Conservation (phyloP, 2,888 invertebrate species). For the Harmothoe impar region DNA sequence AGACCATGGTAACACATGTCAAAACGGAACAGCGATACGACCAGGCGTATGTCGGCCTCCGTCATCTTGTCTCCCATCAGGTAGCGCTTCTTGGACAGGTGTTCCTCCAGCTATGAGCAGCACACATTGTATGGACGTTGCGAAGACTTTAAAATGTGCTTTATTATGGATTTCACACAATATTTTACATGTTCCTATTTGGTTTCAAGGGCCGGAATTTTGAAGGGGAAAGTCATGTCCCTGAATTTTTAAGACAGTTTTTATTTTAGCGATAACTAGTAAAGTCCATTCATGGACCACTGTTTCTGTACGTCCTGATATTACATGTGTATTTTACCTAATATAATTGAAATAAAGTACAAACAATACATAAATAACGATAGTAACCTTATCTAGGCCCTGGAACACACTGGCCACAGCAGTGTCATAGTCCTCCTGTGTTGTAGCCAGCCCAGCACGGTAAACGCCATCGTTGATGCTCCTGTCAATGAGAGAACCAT, state of each 20-base stretch:
- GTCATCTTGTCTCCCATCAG: constrained; percentile 78
- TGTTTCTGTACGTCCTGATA: no score
- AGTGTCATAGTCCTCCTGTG: constrained; percentile 77
- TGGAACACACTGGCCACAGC: constrained; percentile 75
- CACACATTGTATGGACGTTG: not conserved
- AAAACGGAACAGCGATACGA: constrained; percentile 80
- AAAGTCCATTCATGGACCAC: no score
- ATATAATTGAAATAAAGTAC: no score
- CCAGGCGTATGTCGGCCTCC: constrained; percentile 81
- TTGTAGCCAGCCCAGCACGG: constrained; percentile 76
- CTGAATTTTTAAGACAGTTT: no score
- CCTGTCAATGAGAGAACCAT: constrained; percentile 67
- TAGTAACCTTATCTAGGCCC: constrained; percentile 78
- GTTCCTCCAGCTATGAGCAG: constrained; percentile 75
- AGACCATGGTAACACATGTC: constrained; percentile 80
- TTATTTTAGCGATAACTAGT: no score
- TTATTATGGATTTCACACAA: no score
- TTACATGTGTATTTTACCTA: no score
- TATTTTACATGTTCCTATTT: no score
- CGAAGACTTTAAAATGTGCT: no score
- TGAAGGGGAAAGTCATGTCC: no score
- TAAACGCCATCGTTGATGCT: constrained; percentile 81
- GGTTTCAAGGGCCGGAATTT: no score
- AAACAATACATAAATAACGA: no score
- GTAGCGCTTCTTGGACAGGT: constrained; percentile 76